These are phyloP conservation scores for Silurus asotus DNA, from an alignment of 2,113 vertebrate species.

Conservation along the genomic window DNA sequence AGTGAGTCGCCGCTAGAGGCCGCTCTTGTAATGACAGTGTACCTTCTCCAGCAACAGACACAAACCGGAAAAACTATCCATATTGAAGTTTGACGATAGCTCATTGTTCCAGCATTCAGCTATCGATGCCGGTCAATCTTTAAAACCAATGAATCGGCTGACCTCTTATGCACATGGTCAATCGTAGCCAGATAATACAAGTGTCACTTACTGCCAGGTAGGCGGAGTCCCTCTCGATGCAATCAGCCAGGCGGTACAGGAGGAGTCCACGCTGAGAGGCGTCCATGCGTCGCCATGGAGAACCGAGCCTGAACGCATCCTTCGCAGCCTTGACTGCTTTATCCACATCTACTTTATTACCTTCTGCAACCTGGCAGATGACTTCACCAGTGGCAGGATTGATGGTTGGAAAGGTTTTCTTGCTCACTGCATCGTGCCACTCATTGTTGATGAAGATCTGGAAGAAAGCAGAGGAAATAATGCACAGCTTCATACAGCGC, in stretches of 20 bases:
- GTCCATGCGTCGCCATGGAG: slow-evolving; percentile 92
- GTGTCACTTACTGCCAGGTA: slow-evolving; percentile 83
- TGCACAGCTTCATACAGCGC: neutral
- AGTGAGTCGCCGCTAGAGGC: no score
- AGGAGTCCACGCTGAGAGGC: slow-evolving; percentile 86
- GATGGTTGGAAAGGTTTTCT: slow-evolving; percentile 87
- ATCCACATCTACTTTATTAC: slow-evolving; percentile 90
- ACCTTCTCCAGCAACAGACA: no score
- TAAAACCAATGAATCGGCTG: no score
- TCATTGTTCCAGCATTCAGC: no score
- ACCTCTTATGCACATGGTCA: no score
- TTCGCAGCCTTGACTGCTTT: slow-evolving; percentile 86
- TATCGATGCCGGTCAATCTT: no score
- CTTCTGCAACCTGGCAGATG: slow-evolving; percentile 93
- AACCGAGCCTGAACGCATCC: slow-evolving; percentile 86
- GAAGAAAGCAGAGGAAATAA: neutral
- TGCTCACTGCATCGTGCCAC: slow-evolving; percentile 86
- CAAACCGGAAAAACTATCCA: no score
- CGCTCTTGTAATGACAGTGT: no score
- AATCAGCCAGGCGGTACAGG: slow-evolving; percentile 82
- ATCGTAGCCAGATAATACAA: neutral
- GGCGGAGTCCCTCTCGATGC: slow-evolving; percentile 87
- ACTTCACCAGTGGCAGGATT: slow-evolving; percentile 90
- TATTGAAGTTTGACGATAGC: no score
- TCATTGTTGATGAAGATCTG: slow-evolving; percentile 97